Evolutionary conservation across 2,797 vertebrate genomes (phyloP).

Genomic region (Poecilia velifera): DNA sequence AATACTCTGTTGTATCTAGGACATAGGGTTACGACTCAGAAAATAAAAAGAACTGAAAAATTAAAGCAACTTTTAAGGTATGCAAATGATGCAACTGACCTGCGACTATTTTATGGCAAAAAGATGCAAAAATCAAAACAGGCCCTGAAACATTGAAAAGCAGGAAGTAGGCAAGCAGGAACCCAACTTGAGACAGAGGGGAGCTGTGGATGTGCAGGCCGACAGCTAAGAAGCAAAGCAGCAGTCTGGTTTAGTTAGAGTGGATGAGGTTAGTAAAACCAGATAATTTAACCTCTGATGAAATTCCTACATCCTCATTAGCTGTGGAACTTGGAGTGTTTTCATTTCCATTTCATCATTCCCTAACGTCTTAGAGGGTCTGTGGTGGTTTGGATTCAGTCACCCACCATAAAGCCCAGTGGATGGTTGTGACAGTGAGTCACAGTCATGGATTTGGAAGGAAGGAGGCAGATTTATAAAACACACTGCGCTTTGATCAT

Average conservation of each 20-base stretch:
- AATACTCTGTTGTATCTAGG: background rate
- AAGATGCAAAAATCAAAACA: conserved; percentile 1
- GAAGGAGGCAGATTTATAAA: background rate
- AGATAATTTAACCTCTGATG: background rate
- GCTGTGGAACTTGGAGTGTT: background rate
- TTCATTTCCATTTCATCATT: background rate
- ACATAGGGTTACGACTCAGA: background rate
- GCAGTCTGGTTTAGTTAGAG: background rate
- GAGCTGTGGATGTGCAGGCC: background rate
- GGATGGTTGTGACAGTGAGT: conserved; percentile 39
- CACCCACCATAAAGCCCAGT: conserved; percentile 30
- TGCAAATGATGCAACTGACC: conserved; percentile 1
- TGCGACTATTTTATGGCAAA: conserved; percentile 11
- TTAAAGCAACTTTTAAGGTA: background rate
- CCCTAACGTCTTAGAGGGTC: background rate
- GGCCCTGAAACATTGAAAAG: conserved; percentile 25
- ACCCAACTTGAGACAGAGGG: conserved; percentile 3
- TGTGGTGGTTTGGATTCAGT: background rate
- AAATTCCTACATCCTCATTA: background rate
- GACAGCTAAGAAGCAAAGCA: background rate
- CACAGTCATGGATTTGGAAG: conserved; percentile 24
- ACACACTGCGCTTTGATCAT: background rate
- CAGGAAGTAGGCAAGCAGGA: conserved; percentile 23
- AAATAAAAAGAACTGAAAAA: background rate
- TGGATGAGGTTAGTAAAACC: background rate